Evolutionary conservation across 2,113 vertebrate genomes (phyloP).

Genomic region (Macaca mulatta): DNA sequence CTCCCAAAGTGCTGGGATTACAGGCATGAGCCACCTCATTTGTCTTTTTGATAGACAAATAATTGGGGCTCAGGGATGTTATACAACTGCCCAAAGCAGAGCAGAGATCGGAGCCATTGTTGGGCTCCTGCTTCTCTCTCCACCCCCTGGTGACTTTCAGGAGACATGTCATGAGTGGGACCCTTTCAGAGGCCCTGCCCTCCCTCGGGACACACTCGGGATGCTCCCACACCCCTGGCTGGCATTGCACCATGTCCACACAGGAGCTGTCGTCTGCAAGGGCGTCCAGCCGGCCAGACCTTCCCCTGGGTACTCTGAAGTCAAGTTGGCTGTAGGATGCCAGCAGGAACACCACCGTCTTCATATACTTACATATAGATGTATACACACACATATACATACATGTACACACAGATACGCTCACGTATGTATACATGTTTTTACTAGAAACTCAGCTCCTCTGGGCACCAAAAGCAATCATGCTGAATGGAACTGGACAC

Average conservation of each 20-base stretch:
- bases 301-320: neutral
- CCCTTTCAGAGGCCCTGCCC: neutral
- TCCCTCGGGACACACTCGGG: neutral
- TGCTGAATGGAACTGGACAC: neutral
- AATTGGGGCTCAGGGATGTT: neutral
- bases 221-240: fast-evolving
- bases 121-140: too few species aligned
- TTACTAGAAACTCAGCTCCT: neutral
- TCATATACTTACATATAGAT: fast-evolving
- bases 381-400: too few species aligned
- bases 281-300: fast-evolving
- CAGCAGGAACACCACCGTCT: neutral
- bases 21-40: too few species aligned
- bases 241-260: fast-evolving
- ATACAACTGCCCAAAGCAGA: neutral
- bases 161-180: neutral
- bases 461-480: neutral
- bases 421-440: neutral
- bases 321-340: neutral
- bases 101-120: neutral
- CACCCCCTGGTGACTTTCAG: fast-evolving
- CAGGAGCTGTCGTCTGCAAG: neutral
- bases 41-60: neutral
- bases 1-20: too few species aligned
- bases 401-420: neutral